phyloP scores from a whole-genome alignment of 1,140 invertebrate species.

The Lasaia peninsularis region DNA sequence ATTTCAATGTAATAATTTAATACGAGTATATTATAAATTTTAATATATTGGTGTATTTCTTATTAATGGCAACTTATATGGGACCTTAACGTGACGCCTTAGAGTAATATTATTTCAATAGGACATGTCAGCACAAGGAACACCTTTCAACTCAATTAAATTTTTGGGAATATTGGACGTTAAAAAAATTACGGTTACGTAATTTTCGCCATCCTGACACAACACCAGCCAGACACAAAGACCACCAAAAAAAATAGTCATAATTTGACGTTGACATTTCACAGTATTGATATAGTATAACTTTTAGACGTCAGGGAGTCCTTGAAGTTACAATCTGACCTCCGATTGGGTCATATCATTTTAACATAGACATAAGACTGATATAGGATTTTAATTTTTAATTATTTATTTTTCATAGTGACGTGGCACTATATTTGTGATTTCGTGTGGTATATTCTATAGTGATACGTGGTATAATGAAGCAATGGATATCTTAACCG shows the following conservation, averaged over 20 bases:
- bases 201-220: too few relatives aligned
- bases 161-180: too few relatives aligned
- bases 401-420: constrained; percentile 27
- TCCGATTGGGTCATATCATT: constrained; percentile 30
- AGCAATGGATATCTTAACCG: neutral
- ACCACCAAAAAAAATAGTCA: too few relatives aligned
- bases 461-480: constrained; percentile 18
- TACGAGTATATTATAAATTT: constrained; percentile 34
- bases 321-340: constrained; percentile 32
- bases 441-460: constrained; percentile 41
- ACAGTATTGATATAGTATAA: constrained; percentile 18
- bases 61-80: neutral
- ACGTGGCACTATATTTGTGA: constrained; percentile 54
- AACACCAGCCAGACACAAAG: too few relatives aligned
- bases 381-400: constrained; percentile 50
- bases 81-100: neutral
- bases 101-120: too few relatives aligned
- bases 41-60: constrained; percentile 33
- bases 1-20: constrained; percentile 46
- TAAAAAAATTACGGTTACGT: too few relatives aligned
- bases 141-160: too few relatives aligned
- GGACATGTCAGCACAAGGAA: too few relatives aligned
- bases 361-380: constrained; percentile 67
- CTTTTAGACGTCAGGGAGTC: too few relatives aligned
- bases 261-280: too few relatives aligned